Percentiles rank a stretch among this genome's conserved stretches.
These are phyloP conservation scores for Rhynchotus rufescens DNA, from an alignment of 2,797 vertebrate genomes.

Conservation along the genomic window DNA sequence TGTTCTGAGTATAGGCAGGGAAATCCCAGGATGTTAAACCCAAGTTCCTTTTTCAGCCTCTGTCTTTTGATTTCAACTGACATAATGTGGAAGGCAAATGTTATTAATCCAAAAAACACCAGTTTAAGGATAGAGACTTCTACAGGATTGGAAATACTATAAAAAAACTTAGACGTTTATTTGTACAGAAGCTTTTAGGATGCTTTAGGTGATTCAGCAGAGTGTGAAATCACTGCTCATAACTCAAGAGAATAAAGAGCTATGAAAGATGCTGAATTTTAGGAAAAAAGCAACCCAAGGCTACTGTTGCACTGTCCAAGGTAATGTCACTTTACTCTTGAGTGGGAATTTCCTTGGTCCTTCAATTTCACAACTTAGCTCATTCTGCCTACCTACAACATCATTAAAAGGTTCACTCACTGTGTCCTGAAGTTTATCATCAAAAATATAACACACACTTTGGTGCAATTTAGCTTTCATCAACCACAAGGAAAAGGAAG, in stretches of 20 bases:
- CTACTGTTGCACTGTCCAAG: neutral
- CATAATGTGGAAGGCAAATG: neutral
- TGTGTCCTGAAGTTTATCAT: neutral
- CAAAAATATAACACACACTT: neutral
- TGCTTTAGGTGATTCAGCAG: neutral
- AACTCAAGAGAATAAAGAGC: neutral
- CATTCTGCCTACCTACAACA: neutral
- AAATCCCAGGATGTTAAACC: neutral
- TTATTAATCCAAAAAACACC: neutral
- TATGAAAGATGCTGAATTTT: neutral
- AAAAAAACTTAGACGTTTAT: neutral
- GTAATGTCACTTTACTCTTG: neutral
- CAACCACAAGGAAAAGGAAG: neutral
- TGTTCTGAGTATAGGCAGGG: neutral
- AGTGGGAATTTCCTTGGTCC: neutral
- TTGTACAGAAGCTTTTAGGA: neutral
- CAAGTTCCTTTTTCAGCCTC: neutral
- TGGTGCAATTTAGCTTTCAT: neutral
- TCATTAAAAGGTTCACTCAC: neutral
- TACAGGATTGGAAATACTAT: neutral
- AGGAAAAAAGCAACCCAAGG: neutral
- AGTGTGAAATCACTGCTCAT: neutral
- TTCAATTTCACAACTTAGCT: neutral
- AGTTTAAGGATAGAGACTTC: neutral
- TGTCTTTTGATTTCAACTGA: neutral